A percentile compares a stretch with the other conserved stretches of the same genome.
phyloP scores from a whole-genome alignment of 2,113 vertebrate species.

The Emydura subglobosa region DNA sequence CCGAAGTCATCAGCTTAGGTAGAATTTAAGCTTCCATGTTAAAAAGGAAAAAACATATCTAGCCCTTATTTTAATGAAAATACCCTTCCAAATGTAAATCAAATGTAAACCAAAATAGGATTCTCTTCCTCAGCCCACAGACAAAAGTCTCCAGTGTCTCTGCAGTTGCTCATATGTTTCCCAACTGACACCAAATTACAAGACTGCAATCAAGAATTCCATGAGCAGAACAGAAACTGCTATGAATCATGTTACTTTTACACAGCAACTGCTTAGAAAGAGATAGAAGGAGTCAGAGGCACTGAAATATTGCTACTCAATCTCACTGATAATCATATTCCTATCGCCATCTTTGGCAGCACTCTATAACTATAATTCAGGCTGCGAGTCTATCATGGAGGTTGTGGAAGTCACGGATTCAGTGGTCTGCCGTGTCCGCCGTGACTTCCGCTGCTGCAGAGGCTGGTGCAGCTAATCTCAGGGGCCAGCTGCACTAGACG shows the following conservation, averaged over 20 bases:
- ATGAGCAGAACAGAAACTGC: background rate
- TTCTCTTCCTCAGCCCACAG: background rate
- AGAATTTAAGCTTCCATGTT: conserved; percentile 2
- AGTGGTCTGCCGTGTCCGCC: too few species aligned
- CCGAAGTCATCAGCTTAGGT: background rate
- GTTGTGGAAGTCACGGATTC: too few species aligned
- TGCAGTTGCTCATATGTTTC: background rate
- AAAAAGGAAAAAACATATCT: background rate
- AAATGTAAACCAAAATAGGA: background rate
- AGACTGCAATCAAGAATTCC: background rate
- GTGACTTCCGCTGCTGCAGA: too few species aligned
- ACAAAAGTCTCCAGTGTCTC: background rate
- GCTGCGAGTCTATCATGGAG: too few species aligned
- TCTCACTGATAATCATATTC: background rate
- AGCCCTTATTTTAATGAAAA: background rate
- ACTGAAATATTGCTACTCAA: background rate
- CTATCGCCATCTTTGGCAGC: background rate
- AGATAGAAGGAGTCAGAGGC: background rate
- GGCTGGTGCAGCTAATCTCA: too few species aligned
- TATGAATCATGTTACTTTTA: background rate
- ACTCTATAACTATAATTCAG: background rate
- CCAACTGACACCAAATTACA: background rate
- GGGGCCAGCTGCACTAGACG: too few species aligned
- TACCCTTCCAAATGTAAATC: conserved; percentile 9
- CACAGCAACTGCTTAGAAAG: background rate